Percentiles rank a stretch among this genome's conserved stretches.
Conservation (phyloP, 2,797 vertebrate species). For the Mastacembelus armatus region DNA sequence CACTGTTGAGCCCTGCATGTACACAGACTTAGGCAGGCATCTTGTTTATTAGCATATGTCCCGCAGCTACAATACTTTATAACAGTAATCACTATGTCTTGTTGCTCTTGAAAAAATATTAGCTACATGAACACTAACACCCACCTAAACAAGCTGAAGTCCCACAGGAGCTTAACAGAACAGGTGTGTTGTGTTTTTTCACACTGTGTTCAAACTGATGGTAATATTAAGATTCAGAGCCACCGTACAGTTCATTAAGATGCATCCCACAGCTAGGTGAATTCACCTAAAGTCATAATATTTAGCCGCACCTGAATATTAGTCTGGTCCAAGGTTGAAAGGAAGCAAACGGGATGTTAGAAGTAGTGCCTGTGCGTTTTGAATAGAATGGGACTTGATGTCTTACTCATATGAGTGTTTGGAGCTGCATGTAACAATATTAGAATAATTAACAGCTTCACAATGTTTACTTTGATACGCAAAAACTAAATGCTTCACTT, state of each 20-base stretch:
- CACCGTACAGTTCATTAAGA: constrained; percentile 45
- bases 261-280: constrained; percentile 42
- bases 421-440: too few relatives aligned
- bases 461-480: too few relatives aligned
- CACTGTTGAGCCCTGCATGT: neutral
- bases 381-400: too few relatives aligned
- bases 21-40: constrained; percentile 7
- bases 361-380: too few relatives aligned
- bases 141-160: constrained; percentile 17
- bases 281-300: constrained; percentile 22
- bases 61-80: constrained; percentile 21
- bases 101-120: constrained; percentile 27
- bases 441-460: too few relatives aligned
- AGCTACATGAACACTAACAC: constrained; percentile 10
- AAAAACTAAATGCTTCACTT: too few relatives aligned
- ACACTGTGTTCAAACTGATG: neutral
- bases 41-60: constrained; percentile 41
- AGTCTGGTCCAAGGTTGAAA: neutral
- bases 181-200: neutral
- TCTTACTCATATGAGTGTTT: too few relatives aligned
- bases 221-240: constrained; percentile 7
- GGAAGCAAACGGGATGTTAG: neutral
- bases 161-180: too few relatives aligned
- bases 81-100: constrained; percentile 3
- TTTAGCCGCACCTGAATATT: constrained; percentile 13